Base-by-base conservation (phyloP, 1,140 invertebrate species). In the Pectinophora gossypiella region DNA sequence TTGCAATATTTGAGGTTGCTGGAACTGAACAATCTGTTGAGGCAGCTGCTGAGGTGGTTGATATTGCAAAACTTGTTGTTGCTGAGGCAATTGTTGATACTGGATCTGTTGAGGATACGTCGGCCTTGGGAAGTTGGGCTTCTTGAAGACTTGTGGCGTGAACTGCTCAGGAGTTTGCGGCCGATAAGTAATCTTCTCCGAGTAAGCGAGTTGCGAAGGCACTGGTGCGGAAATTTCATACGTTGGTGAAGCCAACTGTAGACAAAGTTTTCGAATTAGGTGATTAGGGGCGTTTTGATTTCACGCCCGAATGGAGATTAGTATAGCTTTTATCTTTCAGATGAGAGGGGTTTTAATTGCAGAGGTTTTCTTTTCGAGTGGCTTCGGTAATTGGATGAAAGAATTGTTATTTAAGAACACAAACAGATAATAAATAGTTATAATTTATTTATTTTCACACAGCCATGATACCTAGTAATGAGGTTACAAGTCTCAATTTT, bases 181-280 rank as follows among this genome's bases (percentile, higher is more conserved):
- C 23, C 32, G 60, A 42, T 53, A 64, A 6, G 59, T 56, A 51
- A 61, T 52, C 42, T 67, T 64, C 44, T 81, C 74, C 4, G 65
- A 48, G 56, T 82, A 82, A 0, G 76, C 71, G 20, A 80, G 56
- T 50, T 85, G 72, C 5, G 76, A 76, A 12, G 77, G 60, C 5
- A 81, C 72, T 16, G 80, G 76, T 19, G 66, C 52, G 18, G 77
- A 76, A 23, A 81, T 65, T 59, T 79, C 74, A 55, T 76, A 81
- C 18, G 66, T 74, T 18, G 72, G 72, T 38, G 61, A 44, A 18
- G 55, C 52, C 21, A 64, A 36, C 74, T 77, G 66, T n/a, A n/a
- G n/a, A n/a, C n/a, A n/a, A n/a, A n/a, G n/a, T n/a, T n/a, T n/a
- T n/a, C n/a, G n/a, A n/a, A n/a, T n/a, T n/a, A n/a, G n/a, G n/a